These are phyloP conservation scores for Theocolax elegans DNA, from an alignment of 1,140 invertebrate species.

Conservation along the genomic window DNA sequence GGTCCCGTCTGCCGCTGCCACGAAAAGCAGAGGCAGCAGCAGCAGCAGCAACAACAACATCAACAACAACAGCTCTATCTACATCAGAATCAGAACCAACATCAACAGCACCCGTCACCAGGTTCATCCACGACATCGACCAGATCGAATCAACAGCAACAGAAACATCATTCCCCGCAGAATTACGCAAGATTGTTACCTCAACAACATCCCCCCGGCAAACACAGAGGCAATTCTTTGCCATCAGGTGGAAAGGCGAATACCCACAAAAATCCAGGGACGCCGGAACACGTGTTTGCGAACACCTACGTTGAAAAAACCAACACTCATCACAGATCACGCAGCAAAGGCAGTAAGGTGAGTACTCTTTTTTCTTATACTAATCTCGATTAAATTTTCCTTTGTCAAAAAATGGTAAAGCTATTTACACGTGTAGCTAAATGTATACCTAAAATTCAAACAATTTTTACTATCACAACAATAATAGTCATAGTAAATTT, in stretches of 20 bases:
- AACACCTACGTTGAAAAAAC: background rate
- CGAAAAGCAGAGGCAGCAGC: conserved; percentile 51
- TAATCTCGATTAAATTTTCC: no score
- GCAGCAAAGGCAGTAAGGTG: conserved; percentile 18
- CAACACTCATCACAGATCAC: conserved; percentile 12
- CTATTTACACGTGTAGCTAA: no score
- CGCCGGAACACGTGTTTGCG: background rate
- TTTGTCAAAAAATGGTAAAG: no score
- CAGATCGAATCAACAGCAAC: background rate
- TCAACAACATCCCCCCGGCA: conserved; percentile 29
- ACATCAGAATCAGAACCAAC: conserved; percentile 43
- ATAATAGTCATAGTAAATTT: no score
- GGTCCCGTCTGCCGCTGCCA: conserved; percentile 58
- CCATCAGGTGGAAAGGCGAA: background rate
- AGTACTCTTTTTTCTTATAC: no score
- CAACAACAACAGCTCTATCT: conserved; percentile 49
- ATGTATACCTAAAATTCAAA: no score
- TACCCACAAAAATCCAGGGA: background rate
- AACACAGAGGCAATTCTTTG: background rate
- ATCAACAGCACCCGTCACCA: conserved; percentile 45
- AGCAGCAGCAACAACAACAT: conserved; percentile 46
- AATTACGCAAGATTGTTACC: conserved; percentile 23
- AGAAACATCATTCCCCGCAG: background rate
- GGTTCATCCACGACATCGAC: conserved; percentile 47
- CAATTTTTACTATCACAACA: no score